Evolutionary conservation across 2,888 invertebrate species (phyloP), one percentile per base, ranked within the genome.

Genomic region (Hypercompe scribonia): DNA sequence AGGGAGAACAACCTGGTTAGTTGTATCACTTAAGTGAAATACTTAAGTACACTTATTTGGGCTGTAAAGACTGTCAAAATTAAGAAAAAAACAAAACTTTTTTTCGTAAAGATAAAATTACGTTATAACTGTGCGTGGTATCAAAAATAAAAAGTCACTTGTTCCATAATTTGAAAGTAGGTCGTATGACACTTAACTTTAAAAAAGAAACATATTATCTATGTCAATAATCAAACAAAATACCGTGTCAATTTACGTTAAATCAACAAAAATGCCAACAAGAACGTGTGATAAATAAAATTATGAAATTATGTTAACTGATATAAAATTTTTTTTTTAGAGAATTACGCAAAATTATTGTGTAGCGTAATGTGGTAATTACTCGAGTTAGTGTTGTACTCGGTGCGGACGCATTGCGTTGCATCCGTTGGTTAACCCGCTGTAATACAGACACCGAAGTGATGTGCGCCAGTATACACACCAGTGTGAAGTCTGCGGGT

Each of bases 1-100:
- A 80, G 86, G 86, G 87, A 84, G 81, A 84, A 81, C 76, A 76
- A 74, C 71, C 71, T 78, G 78, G 82, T 83, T 74, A 79, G 81
- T 82, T 80, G 63, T 50, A 67, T 70, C 54, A 31, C 10, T 66
- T 63, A 61, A 61, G 66, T 68, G 66, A 66, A 69, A 50, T 58
- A 67, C 64, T 66, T 72, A 65, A 68, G 67, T 69, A 71, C n/a
- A 54, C 13, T 33, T 70, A 63, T 39, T 77, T 72, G 68, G 69
- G 8, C 65, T 68, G 65, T 4, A 64, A 73, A 65, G 10, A 34
- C 8, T 36, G 11, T 74, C 13, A 13, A 28, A 65, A 28, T 28
- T 66, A 15, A 42, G 11, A 24, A 46, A 11, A 31, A 11, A 7
- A 31, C 11, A 5, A 33, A 33, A n/a, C n/a, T 11, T 2, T 13